Base-by-base conservation (phyloP, 2,888 invertebrate species). In the Rotaria socialis region DNA sequence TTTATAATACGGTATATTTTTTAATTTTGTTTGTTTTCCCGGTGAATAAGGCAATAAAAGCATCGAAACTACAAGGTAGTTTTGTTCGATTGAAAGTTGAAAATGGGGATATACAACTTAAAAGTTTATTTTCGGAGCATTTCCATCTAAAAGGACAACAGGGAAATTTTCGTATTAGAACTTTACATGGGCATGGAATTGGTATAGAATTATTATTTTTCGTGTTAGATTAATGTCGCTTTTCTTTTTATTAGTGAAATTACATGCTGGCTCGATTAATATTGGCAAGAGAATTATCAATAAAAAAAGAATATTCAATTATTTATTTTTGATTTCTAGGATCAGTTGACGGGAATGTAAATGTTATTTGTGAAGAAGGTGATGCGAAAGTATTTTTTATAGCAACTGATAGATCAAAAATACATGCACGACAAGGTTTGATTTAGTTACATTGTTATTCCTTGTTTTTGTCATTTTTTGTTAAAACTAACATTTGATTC, bases 71-170 rank as follows among this genome's bases (percentile, higher is more conserved):
- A 47, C 75, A 80, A 47, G 75, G 75, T 24, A 24, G 43, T 22
- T 43, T 19, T 80, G 47, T 80, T 47, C 47, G 75, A 80, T 47
- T 80, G 16, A 80, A 80, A 47, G 47, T 80, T 19, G 75, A 80
- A 80, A 47, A 80, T 47, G 22, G 24, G 24, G 47, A 41, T 24
- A 80, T 80, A 6, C 75, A 27, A 19, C 19, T 47, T 2, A 43
- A 47, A 80, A 8, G 75, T 47, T 24, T 43, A 5, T 24, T 47
- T 24, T 80, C 75, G 22, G 75, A 80, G 3, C 43, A 80, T 47
- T 80, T 80, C 47, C n/a, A 24, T 24, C 16, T 80, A 27, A 43
- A 80, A 80, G 75, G 75, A 47, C 75, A 47, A 47, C 0, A 80
- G 24, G 80, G 47, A 24, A 47, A 47, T 1, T 80, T 47, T 47